phyloP scores from a whole-genome alignment of 2,888 invertebrate genomes.

The Drosophila yooni region DNA sequence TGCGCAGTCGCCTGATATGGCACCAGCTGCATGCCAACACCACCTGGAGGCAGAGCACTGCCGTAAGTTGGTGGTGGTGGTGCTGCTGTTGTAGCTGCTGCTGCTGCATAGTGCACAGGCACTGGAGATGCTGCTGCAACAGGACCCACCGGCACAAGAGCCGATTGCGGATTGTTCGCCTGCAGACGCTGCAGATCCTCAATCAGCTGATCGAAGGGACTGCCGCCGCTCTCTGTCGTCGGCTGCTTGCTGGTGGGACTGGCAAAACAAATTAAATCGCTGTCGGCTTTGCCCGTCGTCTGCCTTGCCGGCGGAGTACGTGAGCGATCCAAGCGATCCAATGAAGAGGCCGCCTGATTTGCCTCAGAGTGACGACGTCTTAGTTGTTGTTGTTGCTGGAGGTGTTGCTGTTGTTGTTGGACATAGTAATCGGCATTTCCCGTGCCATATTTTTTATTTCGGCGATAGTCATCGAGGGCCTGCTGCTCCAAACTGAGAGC shows the following conservation, averaged over 20 bases:
- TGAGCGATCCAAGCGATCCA: slow-evolving; percentile 61
- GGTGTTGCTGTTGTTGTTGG: slow-evolving; percentile 47
- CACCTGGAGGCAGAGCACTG: slow-evolving; percentile 34
- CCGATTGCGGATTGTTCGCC: slow-evolving; percentile 66
- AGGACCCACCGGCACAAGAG: slow-evolving; percentile 74
- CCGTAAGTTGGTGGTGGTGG: slow-evolving; percentile 41
- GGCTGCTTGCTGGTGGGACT: slow-evolving; percentile 87
- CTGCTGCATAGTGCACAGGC: slow-evolving; percentile 33
- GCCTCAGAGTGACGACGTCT: slow-evolving; percentile 79
- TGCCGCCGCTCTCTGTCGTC: slow-evolving; percentile 64
- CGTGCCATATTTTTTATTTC: slow-evolving; percentile 86
- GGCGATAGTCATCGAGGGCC: slow-evolving; percentile 92
- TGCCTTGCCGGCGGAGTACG: slow-evolving; percentile 71
- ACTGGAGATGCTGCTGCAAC: slow-evolving; percentile 65
- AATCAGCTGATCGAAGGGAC: slow-evolving; percentile 87
- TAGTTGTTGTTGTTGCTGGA: slow-evolving; percentile 43
- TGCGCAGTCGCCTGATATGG: slow-evolving; percentile 71
- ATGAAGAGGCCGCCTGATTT: slow-evolving; percentile 26
- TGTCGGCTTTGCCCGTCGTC: slow-evolving; percentile 74
- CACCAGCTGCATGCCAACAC: slow-evolving; percentile 80
- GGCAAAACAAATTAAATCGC: slow-evolving; percentile 90
- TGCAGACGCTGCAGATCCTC: slow-evolving; percentile 86
- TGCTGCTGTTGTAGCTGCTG: not conserved
- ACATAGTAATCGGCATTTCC: slow-evolving; percentile 44
- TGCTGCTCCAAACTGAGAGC: slow-evolving; percentile 94